These are phyloP conservation scores for Tryphoninae sp. DNA, from an alignment of 2,888 invertebrate species.

Conservation along the genomic window DNA sequence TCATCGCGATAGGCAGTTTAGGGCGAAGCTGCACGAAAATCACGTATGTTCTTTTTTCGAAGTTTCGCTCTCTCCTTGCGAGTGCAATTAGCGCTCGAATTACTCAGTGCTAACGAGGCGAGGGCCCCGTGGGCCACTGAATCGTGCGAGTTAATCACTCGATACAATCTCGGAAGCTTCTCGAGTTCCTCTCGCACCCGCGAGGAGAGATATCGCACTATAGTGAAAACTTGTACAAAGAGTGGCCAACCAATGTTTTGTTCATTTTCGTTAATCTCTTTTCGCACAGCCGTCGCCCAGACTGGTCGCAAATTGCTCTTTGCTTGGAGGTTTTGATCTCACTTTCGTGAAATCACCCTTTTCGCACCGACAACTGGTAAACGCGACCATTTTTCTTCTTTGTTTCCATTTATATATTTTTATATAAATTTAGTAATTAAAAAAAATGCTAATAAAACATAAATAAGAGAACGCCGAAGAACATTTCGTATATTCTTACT, in stretches of 20 bases:
- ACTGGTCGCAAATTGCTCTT: too few relatives aligned
- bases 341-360: too few relatives aligned
- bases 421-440: background rate
- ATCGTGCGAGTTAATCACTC: slow-evolving; percentile 78
- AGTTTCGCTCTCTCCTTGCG: slow-evolving; percentile 64
- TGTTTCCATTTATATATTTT: background rate
- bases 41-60: slow-evolving; percentile 8
- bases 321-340: too few relatives aligned
- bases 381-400: too few relatives aligned
- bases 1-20: slow-evolving; percentile 64
- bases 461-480: too few relatives aligned
- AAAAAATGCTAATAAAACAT: background rate
- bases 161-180: slow-evolving; percentile 75
- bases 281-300: too few relatives aligned
- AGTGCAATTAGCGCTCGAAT: slow-evolving; percentile 80
- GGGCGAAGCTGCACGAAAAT: slow-evolving; percentile 61
- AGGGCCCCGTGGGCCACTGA: slow-evolving; percentile 65
- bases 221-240: background rate
- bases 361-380: too few relatives aligned
- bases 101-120: slow-evolving; percentile 80
- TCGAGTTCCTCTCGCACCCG: slow-evolving; percentile 38
- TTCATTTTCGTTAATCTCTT: slow-evolving; percentile 4
- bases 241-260: background rate
- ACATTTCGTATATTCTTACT: slow-evolving; percentile 75
- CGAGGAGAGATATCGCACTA: slow-evolving; percentile 20